These are phyloP conservation scores for Euborellia annulipes DNA, from an alignment of 1,140 invertebrate genomes.

Conservation along the genomic window DNA sequence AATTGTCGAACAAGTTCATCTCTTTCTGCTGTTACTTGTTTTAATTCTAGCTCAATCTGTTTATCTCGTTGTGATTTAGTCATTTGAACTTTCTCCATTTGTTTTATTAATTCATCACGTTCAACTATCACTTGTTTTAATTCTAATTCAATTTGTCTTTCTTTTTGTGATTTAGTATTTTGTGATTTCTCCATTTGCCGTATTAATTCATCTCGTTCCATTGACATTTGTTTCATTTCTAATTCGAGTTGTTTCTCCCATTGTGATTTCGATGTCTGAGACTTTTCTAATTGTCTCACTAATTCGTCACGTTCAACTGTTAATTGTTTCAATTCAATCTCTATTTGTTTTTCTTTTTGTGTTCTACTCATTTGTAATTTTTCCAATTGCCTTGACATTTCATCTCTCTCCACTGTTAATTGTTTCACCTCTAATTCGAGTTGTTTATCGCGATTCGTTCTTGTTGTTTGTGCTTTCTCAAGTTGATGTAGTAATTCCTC, in stretches of 20 bases:
- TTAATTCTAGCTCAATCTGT: constrained; percentile 65
- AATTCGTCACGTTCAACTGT: constrained; percentile 72
- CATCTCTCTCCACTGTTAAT: constrained; percentile 67
- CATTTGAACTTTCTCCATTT: constrained; percentile 41
- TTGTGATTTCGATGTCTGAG: constrained; percentile 32
- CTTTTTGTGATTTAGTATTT: constrained; percentile 20
- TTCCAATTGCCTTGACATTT: constrained; percentile 72
- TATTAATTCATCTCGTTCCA: constrained; percentile 73
- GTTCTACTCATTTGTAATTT: constrained; percentile 62
- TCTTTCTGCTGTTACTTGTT: constrained; percentile 61
- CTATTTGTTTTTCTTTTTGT: constrained; percentile 66
- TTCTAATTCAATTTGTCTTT: constrained; percentile 21
- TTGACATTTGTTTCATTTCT: constrained; percentile 67
- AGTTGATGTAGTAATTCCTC: constrained; percentile 76
- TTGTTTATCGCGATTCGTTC: constrained; percentile 21
- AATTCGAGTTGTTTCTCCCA: constrained; percentile 61
- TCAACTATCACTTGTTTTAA: constrained; percentile 26
- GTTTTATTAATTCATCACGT: constrained; percentile 37
- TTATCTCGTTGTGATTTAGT: constrained; percentile 37
- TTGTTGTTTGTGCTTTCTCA: constrained; percentile 62
- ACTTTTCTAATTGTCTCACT: constrained; percentile 77
- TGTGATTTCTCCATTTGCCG: constrained; percentile 81
- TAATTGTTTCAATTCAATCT: constrained; percentile 67
- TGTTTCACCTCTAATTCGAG: constrained; percentile 71
- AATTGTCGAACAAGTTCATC: constrained; percentile 76